Conservation (phyloP, 2,113 vertebrate species). For the Takifugu bimaculatus region DNA sequence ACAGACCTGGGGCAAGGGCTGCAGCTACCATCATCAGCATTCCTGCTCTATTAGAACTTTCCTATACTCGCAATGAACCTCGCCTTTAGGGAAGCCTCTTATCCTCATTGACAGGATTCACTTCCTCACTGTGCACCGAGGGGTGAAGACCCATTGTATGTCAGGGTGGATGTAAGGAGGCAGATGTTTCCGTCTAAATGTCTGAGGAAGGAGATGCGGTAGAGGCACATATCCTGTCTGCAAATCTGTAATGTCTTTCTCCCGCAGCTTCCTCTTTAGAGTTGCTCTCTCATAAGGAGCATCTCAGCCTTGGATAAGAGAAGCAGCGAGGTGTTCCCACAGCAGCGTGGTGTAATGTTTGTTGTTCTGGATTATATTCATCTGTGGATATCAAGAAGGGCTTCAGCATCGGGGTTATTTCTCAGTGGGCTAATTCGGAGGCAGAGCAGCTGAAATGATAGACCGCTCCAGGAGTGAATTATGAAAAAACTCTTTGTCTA, state of each 20-base stretch:
- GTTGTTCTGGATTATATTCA: slow-evolving; percentile 43
- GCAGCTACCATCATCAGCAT: slow-evolving; percentile 61
- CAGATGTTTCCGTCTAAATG: slow-evolving; percentile 76
- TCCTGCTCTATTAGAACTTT: slow-evolving; percentile 54
- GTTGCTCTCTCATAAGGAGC: slow-evolving; percentile 10
- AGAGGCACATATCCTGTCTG: slow-evolving; percentile 69
- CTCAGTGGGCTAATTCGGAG: slow-evolving; percentile 44
- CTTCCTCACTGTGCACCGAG: slow-evolving; percentile 61
- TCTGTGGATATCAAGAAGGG: slow-evolving; percentile 32
- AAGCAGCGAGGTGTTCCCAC: slow-evolving; percentile 39
- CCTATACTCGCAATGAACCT: slow-evolving; percentile 50
- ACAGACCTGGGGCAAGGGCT: slow-evolving; percentile 29
- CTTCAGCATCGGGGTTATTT: slow-evolving; percentile 36
- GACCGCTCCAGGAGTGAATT: slow-evolving; percentile 26
- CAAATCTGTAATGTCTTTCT: slow-evolving; percentile 42
- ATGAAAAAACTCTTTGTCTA: slow-evolving; percentile 49
- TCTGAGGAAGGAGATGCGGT: slow-evolving; percentile 70
- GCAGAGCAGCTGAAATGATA: slow-evolving; percentile 35
- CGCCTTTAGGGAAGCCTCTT: slow-evolving; percentile 53
- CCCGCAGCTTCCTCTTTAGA: slow-evolving; percentile 31
- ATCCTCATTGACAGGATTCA: slow-evolving; percentile 72
- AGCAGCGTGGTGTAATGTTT: slow-evolving; percentile 31
- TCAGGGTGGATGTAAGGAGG: slow-evolving; percentile 54
- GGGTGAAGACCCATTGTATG: slow-evolving; percentile 60
- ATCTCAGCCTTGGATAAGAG: slow-evolving; percentile 22